Evolutionary conservation across 2,888 invertebrate species (phyloP).

Genomic region (Drosophila greeni): DNA sequence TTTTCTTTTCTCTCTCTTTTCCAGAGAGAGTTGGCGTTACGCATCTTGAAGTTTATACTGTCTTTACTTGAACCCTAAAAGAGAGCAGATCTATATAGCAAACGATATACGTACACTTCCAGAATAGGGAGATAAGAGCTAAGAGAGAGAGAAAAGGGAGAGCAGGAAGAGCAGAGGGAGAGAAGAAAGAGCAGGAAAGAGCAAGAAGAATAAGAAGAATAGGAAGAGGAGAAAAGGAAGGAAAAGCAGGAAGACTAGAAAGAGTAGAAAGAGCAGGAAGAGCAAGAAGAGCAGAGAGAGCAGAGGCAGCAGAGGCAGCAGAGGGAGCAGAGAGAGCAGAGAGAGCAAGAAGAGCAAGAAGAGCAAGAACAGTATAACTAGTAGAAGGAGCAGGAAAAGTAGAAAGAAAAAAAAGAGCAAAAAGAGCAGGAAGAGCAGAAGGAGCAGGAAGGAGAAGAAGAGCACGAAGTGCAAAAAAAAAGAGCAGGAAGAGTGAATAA

Average conservation of each 20-base stretch:
- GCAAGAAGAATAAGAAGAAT: neutral
- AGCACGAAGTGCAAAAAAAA: neutral
- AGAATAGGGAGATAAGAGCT: slow-evolving; percentile 3
- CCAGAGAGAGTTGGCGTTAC: neutral
- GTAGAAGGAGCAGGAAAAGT: no score
- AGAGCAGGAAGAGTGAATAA: no score
- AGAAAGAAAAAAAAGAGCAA: neutral
- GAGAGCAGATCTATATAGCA: neutral
- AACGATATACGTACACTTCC: slow-evolving; percentile 26
- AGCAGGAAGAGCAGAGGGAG: neutral
- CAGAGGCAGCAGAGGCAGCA: no score
- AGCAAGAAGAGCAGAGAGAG: neutral
- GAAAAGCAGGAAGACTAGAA: neutral
- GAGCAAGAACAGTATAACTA: neutral
- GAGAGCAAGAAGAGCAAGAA: neutral
- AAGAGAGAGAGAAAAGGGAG: neutral
- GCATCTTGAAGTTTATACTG: neutral
- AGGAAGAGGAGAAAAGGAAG: no score
- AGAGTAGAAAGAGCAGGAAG: neutral
- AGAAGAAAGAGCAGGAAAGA: neutral
- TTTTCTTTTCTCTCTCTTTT: neutral
- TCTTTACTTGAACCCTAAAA: slow-evolving; percentile 2
- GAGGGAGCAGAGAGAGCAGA: no score
- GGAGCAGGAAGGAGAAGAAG: neutral
- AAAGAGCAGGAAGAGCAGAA: neutral